These are phyloP conservation scores for Aphaenogaster ashmeadi DNA, from an alignment of 1,140 invertebrate species.

Conservation along the genomic window DNA sequence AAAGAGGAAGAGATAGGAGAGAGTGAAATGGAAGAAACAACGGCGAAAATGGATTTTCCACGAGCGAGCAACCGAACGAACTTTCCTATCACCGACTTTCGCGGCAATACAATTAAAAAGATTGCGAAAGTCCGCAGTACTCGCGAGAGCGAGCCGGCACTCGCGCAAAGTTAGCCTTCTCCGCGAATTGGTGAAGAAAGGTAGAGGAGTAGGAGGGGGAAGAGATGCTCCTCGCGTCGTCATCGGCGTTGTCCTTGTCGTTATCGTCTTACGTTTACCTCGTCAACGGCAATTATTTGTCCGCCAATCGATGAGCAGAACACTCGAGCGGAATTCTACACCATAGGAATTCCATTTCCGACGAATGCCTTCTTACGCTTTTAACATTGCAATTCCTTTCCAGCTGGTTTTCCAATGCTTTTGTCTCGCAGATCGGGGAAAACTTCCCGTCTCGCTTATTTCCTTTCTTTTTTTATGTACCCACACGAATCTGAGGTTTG, in stretches of 20 bases:
- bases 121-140: constrained; percentile 80
- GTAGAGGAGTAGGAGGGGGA: neutral
- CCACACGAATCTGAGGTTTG: neutral
- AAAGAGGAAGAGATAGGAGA: neutral
- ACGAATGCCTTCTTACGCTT: constrained; percentile 75
- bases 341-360: constrained; percentile 56
- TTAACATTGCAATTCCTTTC: constrained; percentile 63
- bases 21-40: constrained; percentile 62
- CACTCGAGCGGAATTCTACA: constrained; percentile 63
- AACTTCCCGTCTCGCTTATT: constrained; percentile 63
- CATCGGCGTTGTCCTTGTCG: constrained; percentile 30
- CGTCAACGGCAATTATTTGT: constrained; percentile 79
- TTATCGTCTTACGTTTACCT: constrained; percentile 66
- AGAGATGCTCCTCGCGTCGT: neutral
- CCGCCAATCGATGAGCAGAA: constrained; percentile 81
- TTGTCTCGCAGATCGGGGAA: constrained; percentile 58
- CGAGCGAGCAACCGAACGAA: constrained; percentile 66
- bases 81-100: constrained; percentile 82
- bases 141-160: constrained; percentile 57
- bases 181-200: neutral
- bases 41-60: constrained; percentile 31
- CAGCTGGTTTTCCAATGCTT: constrained; percentile 50
- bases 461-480: constrained; percentile 24
- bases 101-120: constrained; percentile 85
- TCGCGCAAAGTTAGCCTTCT: constrained; percentile 72